phyloP scores from a whole-genome alignment of 1,140 invertebrate genomes.

The Drosophila tsacasi region DNA sequence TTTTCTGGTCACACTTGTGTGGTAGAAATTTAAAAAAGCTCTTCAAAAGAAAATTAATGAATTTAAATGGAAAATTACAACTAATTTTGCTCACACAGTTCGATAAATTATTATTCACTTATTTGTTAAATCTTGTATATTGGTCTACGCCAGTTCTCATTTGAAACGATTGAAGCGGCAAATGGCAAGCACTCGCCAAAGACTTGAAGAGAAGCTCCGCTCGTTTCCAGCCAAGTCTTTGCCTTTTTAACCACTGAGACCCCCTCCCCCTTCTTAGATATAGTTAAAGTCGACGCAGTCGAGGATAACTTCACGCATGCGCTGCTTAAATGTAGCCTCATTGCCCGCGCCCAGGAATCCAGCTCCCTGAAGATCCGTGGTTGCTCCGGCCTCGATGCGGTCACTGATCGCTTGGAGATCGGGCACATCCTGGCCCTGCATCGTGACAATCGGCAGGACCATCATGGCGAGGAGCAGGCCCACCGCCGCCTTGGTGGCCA shows the following conservation, averaged over 20 bases:
- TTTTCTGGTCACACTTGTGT: no score
- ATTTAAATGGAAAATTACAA: no score
- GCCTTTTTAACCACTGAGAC: not conserved
- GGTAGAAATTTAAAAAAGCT: no score
- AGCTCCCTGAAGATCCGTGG: conserved; percentile 52
- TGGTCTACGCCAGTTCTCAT: no score
- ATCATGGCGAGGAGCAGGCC: conserved; percentile 81
- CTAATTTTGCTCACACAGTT: no score
- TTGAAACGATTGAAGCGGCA: no score
- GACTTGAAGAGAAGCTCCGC: not conserved
- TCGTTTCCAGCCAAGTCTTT: not conserved
- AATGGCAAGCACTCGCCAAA: no score
- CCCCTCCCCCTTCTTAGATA: conserved; percentile 43
- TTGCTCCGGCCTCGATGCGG: conserved; percentile 48
- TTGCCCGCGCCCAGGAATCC: conserved; percentile 62
- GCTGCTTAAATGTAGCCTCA: conserved; percentile 43
- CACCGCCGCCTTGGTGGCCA: conserved; percentile 75
- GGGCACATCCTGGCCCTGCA: conserved; percentile 63
- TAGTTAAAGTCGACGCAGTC: conserved; percentile 61
- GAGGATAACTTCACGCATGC: conserved; percentile 68
- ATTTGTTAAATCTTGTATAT: no score
- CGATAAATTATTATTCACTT: no score
- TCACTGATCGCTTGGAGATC: conserved; percentile 62
- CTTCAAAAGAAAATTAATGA: no score
- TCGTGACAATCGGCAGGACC: conserved; percentile 78